Base-by-base conservation (phyloP, 1,140 invertebrate genomes). In the Drosophila novamexicana region DNA sequence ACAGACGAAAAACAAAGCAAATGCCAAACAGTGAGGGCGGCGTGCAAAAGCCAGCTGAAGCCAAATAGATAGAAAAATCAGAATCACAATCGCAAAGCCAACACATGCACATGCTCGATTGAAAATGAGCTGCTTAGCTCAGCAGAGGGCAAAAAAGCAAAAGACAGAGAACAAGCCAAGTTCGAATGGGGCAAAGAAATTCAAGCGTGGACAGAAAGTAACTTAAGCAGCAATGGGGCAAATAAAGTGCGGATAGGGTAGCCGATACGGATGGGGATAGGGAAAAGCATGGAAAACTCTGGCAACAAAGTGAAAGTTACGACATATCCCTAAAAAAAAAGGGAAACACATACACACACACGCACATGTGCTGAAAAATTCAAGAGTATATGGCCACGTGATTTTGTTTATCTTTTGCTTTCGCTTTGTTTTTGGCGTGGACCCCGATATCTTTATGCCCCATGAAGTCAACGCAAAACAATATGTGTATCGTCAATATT, bases 81-180 rank as follows among this genome's bases (percentile, higher is more conserved):
- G 74, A 22, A 22, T 29, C 22, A 29, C 22, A 29, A 29, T 29
- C 22, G 22, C 22, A 77, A 62, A 68, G 34, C 14, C 68, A 64
- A 67, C 76, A 14, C 14, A 14, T 14, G 64, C 83, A 82, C 83
- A 71, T 59, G 52, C 72, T 76, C 66, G 39, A 69, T 74, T 72
- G 72, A 76, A 82, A 89, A 84, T 83, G 74, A 84, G 84, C 67
- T 88, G 84, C 84, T 88, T 77, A 89, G 84, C 84, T 89, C 75
- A 80, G 77, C 50, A 70, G 53, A 57, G 45, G 45, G 71, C 56
- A 79, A 69, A 29, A 63, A 39, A 32, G 22, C 37, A 53, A 53
- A 49, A 58, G 37, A 6, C 14, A 12, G 9, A 12, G 9, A 53
- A 37, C 66, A 56, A 67, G 18, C 40, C 42, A 54, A 61, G 65